Percentiles rank a stretch among this genome's conserved stretches.
Conservation (phyloP, 1,140 invertebrate species). For the Sweltsa coloradensis region DNA sequence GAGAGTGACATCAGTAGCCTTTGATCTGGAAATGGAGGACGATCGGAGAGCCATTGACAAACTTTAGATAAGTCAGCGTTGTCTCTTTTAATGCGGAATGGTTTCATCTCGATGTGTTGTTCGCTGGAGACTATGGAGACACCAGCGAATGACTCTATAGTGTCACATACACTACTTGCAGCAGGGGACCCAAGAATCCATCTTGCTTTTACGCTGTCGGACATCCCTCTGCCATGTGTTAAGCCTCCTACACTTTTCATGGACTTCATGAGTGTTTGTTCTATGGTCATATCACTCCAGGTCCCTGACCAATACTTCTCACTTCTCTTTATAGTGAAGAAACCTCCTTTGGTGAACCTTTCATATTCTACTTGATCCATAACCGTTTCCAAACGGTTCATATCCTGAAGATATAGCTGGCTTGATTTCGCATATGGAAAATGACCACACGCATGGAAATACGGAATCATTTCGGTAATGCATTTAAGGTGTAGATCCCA, state of each 20-base stretch:
- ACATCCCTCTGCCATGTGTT: constrained; percentile 23
- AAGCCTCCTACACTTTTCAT: constrained; percentile 30
- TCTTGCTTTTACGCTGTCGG: constrained; percentile 27
- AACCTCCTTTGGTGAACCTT: constrained; percentile 25
- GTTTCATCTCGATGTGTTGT: constrained; percentile 29
- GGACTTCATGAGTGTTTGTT: constrained; percentile 28
- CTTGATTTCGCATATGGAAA: constrained; percentile 32
- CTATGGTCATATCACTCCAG: constrained; percentile 29
- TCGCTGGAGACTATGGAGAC: constrained; percentile 25
- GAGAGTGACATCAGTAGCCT: constrained; percentile 24
- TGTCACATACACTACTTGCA: constrained; percentile 16
- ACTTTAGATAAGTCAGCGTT: constrained; percentile 24
- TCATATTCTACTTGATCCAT: constrained; percentile 25
- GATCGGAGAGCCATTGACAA: constrained; percentile 25
- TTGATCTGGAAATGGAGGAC: constrained; percentile 21
- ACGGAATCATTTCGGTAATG: constrained; percentile 31
- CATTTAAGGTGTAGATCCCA: constrained; percentile 28
- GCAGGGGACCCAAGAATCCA: constrained; percentile 25
- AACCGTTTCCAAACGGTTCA: constrained; percentile 20
- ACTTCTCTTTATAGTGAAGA: constrained; percentile 27
- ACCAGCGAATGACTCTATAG: constrained; percentile 24
- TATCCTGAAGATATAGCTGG: constrained; percentile 32
- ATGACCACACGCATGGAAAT: constrained; percentile 30
- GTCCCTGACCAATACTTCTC: constrained; percentile 31
- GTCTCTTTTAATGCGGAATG: constrained; percentile 27